Percentiles rank a stretch among this genome's conserved stretches.
Conservation (phyloP, 2,797 vertebrate species). For the Scleropages formosus region DNA sequence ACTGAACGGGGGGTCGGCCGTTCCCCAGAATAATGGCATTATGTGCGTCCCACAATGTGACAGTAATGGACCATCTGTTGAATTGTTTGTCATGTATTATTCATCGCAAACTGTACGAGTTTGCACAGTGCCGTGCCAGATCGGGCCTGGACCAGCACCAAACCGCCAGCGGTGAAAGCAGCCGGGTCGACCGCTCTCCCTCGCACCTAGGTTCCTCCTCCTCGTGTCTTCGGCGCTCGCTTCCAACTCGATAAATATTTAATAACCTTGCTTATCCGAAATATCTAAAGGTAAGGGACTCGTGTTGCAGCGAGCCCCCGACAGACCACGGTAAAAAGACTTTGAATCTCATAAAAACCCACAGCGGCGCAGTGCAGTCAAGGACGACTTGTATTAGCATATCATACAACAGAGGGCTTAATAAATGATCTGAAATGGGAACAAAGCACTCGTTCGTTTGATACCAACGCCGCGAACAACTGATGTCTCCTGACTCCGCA, state of each 20-base stretch:
- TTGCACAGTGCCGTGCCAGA: constrained; percentile 66
- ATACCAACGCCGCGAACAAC: not conserved
- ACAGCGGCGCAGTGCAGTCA: not conserved
- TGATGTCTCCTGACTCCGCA: constrained; percentile 6
- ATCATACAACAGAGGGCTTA: not conserved
- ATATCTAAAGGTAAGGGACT: constrained; percentile 48
- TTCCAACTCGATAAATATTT: constrained; percentile 61
- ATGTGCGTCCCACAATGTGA: constrained; percentile 59
- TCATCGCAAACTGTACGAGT: constrained; percentile 62
- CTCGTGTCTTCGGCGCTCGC: constrained; percentile 42
- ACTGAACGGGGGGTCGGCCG: constrained; percentile 59
- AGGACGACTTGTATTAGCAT: constrained; percentile 8
- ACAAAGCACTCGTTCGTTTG: not conserved
- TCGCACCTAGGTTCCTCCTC: constrained; percentile 36
- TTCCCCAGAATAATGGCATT: constrained; percentile 52
- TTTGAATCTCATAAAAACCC: constrained; percentile 18
- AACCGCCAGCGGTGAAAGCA: constrained; percentile 64
- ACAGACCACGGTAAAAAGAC: constrained; percentile 5
- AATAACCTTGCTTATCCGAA: constrained; percentile 48
- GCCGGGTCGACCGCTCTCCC: constrained; percentile 59
- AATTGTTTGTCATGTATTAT: constrained; percentile 73
- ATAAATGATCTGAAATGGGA: constrained; percentile 3
- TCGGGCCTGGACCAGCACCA: constrained; percentile 60
- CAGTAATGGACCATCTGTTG: constrained; percentile 64
- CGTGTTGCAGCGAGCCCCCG: constrained; percentile 32